Conservation (phyloP, 2,888 invertebrate genomes). For the Notodonta dromedarius region DNA sequence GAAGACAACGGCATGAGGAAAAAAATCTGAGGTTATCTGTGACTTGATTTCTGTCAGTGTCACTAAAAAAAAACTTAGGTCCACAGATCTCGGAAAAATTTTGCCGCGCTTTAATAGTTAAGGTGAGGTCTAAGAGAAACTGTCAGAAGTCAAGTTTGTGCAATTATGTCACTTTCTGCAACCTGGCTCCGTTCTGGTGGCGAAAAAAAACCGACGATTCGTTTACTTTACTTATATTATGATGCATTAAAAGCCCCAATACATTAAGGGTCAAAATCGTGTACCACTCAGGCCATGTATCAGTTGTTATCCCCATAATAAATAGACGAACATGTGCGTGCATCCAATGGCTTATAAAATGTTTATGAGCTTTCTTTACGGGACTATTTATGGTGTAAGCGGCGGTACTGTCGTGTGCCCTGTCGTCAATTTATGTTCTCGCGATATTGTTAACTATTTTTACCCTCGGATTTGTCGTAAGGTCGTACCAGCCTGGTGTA, state of each 20-base stretch:
- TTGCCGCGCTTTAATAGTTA: too few species aligned
- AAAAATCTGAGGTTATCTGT: too few species aligned
- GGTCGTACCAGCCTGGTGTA: neutral
- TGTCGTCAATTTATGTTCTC: slow-evolving; percentile 16
- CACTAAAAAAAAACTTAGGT: too few species aligned
- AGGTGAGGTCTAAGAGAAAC: too few species aligned
- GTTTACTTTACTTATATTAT: neutral
- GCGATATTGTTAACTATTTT: slow-evolving; percentile 25
- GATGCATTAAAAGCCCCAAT: neutral
- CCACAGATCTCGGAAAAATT: too few species aligned
- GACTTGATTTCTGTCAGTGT: too few species aligned
- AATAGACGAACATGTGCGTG: slow-evolving; percentile 48
- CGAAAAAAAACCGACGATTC: too few species aligned
- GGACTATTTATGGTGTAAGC: slow-evolving; percentile 43
- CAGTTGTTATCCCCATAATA: slow-evolving; percentile 25
- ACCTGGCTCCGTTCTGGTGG: too few species aligned
- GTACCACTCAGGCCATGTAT: neutral
- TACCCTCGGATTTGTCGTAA: neutral
- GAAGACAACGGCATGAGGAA: too few species aligned
- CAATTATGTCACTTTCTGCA: too few species aligned
- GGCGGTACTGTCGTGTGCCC: slow-evolving; percentile 37
- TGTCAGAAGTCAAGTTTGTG: too few species aligned
- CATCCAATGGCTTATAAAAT: slow-evolving; percentile 61
- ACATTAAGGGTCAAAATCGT: neutral
- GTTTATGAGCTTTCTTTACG: slow-evolving; percentile 59